Conservation (phyloP, 2,797 vertebrate genomes). For the Trichosurus vulpecula region DNA sequence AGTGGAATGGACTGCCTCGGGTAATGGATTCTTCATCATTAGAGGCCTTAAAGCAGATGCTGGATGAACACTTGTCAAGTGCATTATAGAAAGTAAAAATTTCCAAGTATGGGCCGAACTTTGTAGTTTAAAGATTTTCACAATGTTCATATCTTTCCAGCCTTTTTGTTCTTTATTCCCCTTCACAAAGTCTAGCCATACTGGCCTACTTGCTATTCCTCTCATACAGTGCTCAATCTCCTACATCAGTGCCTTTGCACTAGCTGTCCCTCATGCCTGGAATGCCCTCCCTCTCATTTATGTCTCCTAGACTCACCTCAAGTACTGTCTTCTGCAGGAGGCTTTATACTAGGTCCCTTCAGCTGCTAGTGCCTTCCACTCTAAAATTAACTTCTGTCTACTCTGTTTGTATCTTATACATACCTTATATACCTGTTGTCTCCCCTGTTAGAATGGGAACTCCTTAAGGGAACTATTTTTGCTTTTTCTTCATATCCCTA, state of each 20-base stretch:
- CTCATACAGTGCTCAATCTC: background rate
- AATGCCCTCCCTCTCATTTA: background rate
- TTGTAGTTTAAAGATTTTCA: background rate
- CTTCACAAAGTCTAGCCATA: background rate
- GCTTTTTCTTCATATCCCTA: background rate
- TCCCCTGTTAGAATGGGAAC: background rate
- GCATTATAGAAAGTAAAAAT: background rate
- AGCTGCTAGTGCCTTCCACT: background rate
- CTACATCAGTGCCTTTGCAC: background rate
- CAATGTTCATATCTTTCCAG: background rate
- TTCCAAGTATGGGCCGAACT: background rate
- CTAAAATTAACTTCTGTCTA: background rate
- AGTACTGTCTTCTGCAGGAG: background rate
- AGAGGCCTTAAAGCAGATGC: too few species aligned
- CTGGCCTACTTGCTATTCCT: background rate
- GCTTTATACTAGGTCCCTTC: background rate
- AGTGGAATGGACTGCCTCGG: background rate
- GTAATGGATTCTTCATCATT: too few species aligned
- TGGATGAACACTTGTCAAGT: background rate
- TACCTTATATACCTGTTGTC: background rate
- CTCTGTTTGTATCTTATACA: background rate
- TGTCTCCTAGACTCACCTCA: background rate
- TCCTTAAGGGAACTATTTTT: background rate
- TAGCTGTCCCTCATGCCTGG: background rate
- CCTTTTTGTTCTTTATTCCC: too few species aligned